These are phyloP conservation scores for Archegozetes longisetosus DNA, from an alignment of 1,140 invertebrate genomes.

Conservation along the genomic window DNA sequence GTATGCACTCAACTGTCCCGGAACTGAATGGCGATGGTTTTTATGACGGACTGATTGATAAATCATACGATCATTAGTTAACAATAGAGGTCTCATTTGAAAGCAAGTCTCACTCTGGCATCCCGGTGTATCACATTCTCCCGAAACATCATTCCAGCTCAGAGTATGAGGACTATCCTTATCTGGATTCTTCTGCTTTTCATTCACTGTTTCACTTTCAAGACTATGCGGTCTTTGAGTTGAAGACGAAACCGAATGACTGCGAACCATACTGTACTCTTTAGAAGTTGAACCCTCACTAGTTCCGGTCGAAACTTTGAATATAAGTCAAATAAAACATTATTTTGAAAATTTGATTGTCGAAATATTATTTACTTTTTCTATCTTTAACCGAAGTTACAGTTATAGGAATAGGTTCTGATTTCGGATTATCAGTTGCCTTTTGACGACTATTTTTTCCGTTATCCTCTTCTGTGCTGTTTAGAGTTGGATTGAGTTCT, in stretches of 20 bases:
- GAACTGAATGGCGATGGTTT: conserved; percentile 79
- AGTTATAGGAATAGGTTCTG: conserved; percentile 11
- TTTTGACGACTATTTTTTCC: background rate
- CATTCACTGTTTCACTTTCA: conserved; percentile 6
- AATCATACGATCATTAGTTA: background rate
- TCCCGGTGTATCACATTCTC: conserved; percentile 5
- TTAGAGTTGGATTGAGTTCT: background rate
- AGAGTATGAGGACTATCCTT: conserved; percentile 22
- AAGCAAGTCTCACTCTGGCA: background rate
- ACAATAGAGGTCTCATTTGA: background rate
- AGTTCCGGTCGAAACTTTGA: background rate
- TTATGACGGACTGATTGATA: conserved; percentile 23
- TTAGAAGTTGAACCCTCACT: background rate
- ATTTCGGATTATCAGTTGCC: background rate
- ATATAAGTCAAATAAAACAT: background rate
- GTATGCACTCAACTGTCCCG: conserved; percentile 78
- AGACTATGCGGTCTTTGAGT: conserved; percentile 6
- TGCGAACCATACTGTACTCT: background rate
- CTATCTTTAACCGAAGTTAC: conserved; percentile 5
- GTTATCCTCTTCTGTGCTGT: background rate
- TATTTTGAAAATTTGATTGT: background rate
- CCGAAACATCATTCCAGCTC: conserved; percentile 22
- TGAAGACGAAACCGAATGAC: conserved; percentile 3
- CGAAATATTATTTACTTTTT: conserved; percentile 9
- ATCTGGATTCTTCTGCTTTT: conserved; percentile 8